Evolutionary conservation across 2,888 invertebrate genomes (phyloP).

Genomic region (Elysia crispata): DNA sequence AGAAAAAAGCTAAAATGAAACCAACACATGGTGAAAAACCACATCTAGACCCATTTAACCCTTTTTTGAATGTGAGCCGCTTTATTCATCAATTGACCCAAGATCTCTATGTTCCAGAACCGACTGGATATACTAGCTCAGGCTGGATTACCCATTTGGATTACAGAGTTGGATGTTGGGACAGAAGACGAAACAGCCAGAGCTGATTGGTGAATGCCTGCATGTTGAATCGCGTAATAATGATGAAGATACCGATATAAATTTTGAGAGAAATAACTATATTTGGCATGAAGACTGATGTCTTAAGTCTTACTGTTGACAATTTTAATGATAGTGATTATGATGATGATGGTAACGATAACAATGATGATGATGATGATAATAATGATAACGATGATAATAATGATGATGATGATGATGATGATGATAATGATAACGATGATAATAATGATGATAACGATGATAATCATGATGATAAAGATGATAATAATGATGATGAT

Average conservation of each 20-base stretch:
- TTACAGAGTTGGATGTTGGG: constrained; percentile 31
- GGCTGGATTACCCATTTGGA: constrained; percentile 41
- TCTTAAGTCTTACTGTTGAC: too few species aligned
- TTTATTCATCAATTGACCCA: neutral
- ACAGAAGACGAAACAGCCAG: constrained; percentile 5
- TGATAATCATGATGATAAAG: too few species aligned
- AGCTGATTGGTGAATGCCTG: constrained; percentile 38
- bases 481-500: too few species aligned
- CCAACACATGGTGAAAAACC: neutral
- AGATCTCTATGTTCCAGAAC: neutral
- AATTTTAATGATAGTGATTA: too few species aligned
- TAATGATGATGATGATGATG: neutral
- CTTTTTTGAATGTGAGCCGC: too few species aligned
- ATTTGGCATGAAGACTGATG: too few species aligned
- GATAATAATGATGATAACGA: too few species aligned
- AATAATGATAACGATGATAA: too few species aligned
- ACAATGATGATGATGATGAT: too few species aligned
- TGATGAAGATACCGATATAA: neutral
- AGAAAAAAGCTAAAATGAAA: too few species aligned
- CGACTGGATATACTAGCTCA: constrained; percentile 32
- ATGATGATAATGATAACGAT: neutral
- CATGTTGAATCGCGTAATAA: neutral
- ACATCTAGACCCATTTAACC: too few species aligned
- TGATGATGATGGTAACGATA: too few species aligned
- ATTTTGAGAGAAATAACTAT: neutral